These are phyloP conservation scores for Epicampocera succincta DNA, from an alignment of 2,888 invertebrate species.

Conservation along the genomic window DNA sequence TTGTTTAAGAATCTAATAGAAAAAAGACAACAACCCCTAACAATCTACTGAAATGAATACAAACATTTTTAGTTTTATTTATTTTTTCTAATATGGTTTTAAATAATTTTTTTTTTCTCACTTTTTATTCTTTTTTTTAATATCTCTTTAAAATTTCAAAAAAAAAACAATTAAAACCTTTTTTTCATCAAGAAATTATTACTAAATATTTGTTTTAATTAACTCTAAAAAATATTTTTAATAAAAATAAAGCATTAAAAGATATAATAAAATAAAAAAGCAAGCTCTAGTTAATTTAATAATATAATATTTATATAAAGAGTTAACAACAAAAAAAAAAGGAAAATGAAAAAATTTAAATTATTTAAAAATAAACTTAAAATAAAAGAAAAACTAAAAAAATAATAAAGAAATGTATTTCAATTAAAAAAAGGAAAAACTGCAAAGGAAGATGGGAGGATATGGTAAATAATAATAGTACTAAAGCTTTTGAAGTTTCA, in stretches of 20 bases:
- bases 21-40: conserved; percentile 45
- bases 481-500: conserved; percentile 58
- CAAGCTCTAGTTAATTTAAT: conserved; percentile 67
- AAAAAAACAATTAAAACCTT: conserved; percentile 58
- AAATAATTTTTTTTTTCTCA: conserved; percentile 63
- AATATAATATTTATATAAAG: conserved; percentile 61
- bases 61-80: conserved; percentile 50
- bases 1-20: conserved; percentile 21
- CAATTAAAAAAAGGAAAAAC: conserved; percentile 33
- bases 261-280: conserved; percentile 62
- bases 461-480: conserved; percentile 15
- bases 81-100: conserved; percentile 58
- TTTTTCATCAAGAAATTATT: conserved; percentile 66
- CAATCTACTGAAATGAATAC: conserved; percentile 57
- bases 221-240: conserved; percentile 64
- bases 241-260: conserved; percentile 66
- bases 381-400: conserved; percentile 39
- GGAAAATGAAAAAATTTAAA: conserved; percentile 14
- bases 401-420: conserved; percentile 13
- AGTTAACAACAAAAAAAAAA: conserved; percentile 67
- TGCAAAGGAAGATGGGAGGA: conserved; percentile 2
- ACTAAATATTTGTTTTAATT: conserved; percentile 70
- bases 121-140: conserved; percentile 54
- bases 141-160: conserved; percentile 35
- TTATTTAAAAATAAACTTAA: conserved; percentile 41